Evolutionary conservation across 2,113 vertebrate genomes (phyloP).

Genomic region (Archocentrus centrarchus): DNA sequence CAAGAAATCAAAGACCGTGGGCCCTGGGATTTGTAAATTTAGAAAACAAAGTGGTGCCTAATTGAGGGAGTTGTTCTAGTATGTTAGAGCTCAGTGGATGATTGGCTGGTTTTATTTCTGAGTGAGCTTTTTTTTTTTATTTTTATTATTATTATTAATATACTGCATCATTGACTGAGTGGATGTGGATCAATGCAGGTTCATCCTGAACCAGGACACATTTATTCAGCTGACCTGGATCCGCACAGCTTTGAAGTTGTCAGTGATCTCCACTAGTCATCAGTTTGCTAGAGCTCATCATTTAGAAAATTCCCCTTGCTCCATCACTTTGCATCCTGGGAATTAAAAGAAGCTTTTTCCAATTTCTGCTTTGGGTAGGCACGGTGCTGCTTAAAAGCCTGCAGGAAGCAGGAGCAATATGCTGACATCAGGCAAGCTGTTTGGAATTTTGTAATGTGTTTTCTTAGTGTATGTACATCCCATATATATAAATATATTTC

Average conservation of each 20-base stretch:
- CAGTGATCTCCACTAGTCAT: constrained; percentile 73
- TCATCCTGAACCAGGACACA: constrained; percentile 65
- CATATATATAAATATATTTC: constrained; percentile 13
- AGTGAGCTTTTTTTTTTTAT: background rate
- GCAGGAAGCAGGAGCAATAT: constrained; percentile 55
- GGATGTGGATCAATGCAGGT: constrained; percentile 50
- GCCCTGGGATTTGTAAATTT: constrained; percentile 7
- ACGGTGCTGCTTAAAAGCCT: constrained; percentile 54
- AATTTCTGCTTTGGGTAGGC: constrained; percentile 50
- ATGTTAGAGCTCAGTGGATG: constrained; percentile 2
- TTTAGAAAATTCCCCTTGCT: constrained; percentile 62
- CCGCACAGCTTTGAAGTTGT: constrained; percentile 74
- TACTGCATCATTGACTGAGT: constrained; percentile 22
- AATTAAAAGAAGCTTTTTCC: constrained; percentile 56
- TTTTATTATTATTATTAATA: constrained; percentile 23
- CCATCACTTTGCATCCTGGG: constrained; percentile 56
- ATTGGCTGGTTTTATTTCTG: constrained; percentile 41
- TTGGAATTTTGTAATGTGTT: constrained; percentile 39
- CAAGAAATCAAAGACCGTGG: constrained; percentile 1
- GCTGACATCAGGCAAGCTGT: constrained; percentile 70
- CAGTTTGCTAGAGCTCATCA: constrained; percentile 72
- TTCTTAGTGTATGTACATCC: background rate
- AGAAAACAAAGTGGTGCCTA: constrained; percentile 38
- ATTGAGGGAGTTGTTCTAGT: constrained; percentile 11
- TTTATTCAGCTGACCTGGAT: constrained; percentile 78